Base-by-base conservation (phyloP, 2,888 invertebrate species). In the Aspidapion aeneum region DNA sequence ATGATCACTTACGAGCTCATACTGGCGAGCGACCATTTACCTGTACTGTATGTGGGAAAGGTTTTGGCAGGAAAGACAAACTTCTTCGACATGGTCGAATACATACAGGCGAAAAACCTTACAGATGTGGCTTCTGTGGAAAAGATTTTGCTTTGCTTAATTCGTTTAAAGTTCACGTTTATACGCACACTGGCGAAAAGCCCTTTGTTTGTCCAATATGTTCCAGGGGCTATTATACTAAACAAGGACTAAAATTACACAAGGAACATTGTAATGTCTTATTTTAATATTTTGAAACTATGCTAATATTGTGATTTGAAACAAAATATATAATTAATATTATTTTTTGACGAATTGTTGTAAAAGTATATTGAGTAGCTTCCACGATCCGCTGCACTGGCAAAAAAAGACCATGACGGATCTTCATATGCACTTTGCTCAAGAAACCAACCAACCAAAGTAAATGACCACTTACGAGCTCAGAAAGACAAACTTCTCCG, bases 191-290 rank as follows among this genome's bases (percentile, higher is more conserved):
- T 18, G 52, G 52, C n/a, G n/a, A 17, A 52, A 52, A 52, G n/a
- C 17, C 52, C 7, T n/a, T 17, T 52, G 18, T 17, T 52, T n/a
- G 17, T 52, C 7, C 52, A 7, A 66, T 76, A 60, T 76, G 74
- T 57, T 72, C 68, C 64, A 71, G 68, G 21, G 75, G 75, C 1
- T 75, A 72, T 49, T 74, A 72, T 35, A 74, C 74, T 1, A 74
- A 72, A 58, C 74, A 73, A 3, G 72, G 73, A 18, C 62, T 75
- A 22, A 74, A 74, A 65, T 67, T 74, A 55, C 75, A 75, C 58
- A 69, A 70, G 60, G 74, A 73, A 61, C 71, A 70, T 56, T 75
- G 75, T 56, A 35, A 35, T 12, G 35, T n/a, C n/a, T n/a, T n/a
- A n/a, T n/a, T n/a, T n/a, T n/a, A n/a, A n/a, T n/a, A n/a, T n/a